These are phyloP conservation scores for Lytechinus pictus DNA, from an alignment of 35 echinoderm and acorn worm species.

Conservation along the genomic window DNA sequence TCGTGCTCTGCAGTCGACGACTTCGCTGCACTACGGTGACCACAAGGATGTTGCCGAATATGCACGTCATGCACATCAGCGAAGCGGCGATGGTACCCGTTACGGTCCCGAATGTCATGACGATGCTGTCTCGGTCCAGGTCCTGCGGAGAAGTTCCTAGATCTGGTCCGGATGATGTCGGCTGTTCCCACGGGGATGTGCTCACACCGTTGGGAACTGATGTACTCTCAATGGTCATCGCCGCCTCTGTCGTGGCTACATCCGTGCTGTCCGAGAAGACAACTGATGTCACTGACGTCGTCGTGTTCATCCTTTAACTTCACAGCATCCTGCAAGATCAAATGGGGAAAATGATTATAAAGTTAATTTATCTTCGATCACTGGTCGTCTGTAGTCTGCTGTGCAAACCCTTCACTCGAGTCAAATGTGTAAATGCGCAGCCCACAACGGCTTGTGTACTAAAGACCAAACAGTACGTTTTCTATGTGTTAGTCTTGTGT, in stretches of 20 bases:
- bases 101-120: not conserved
- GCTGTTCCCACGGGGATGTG: not conserved
- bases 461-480: no score
- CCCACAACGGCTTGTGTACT: no score
- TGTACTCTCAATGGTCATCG: not conserved
- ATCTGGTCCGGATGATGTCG: not conserved
- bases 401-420: no score
- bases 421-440: no score
- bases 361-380: no score
- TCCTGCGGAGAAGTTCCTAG: not conserved
- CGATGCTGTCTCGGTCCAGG: conserved; percentile 26
- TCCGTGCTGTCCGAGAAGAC: not conserved
- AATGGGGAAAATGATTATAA: not conserved
- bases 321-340: not conserved
- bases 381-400: no score
- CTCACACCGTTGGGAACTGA: not conserved
- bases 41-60: conserved; percentile 85
- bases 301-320: not conserved
- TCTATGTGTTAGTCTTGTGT: no score
- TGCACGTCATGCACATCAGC: conserved; percentile 55
- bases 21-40: conserved; percentile 75
- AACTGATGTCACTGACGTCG: not conserved
- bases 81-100: conserved; percentile 52
- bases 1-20: conserved; percentile 86
- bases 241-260: not conserved